These are phyloP conservation scores for Montipora capricornis DNA, from an alignment of 64 coral and sea anemone genomes.

Conservation along the genomic window DNA sequence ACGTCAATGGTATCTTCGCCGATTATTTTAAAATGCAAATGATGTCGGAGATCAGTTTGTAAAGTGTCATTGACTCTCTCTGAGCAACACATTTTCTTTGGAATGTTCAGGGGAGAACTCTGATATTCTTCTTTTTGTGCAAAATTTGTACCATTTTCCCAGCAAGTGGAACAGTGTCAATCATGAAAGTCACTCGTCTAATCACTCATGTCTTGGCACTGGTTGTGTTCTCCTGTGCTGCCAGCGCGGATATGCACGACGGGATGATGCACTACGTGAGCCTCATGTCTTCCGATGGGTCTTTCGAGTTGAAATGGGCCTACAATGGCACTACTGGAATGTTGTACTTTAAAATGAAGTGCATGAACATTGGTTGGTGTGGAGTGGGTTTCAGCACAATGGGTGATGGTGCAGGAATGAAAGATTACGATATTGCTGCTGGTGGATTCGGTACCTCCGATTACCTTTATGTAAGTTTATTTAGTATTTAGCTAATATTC, in stretches of 20 bases:
- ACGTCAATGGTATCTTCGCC: too few relatives aligned
- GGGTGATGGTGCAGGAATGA: neutral
- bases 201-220: neutral
- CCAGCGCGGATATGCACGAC: neutral
- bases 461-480: conserved; percentile 11
- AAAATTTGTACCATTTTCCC: neutral
- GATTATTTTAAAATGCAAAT: neutral
- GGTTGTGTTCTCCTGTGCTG: neutral
- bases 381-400: neutral
- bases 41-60: neutral
- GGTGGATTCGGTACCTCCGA: neutral
- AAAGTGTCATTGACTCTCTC: neutral
- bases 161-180: neutral
- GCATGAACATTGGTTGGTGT: neutral
- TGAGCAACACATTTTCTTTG: neutral
- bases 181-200: neutral
- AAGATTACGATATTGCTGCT: conserved; percentile 23
- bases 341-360: conserved; percentile 19
- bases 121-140: neutral
- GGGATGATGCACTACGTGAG: neutral
- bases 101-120: neutral
- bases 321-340: neutral
- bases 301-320: conserved; percentile 5
- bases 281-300: neutral
- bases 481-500: too few relatives aligned